Evolutionary conservation across 2,888 invertebrate genomes (phyloP), one percentile per base, ranked within the genome.

Genomic region (Cosmia pyralina): DNA sequence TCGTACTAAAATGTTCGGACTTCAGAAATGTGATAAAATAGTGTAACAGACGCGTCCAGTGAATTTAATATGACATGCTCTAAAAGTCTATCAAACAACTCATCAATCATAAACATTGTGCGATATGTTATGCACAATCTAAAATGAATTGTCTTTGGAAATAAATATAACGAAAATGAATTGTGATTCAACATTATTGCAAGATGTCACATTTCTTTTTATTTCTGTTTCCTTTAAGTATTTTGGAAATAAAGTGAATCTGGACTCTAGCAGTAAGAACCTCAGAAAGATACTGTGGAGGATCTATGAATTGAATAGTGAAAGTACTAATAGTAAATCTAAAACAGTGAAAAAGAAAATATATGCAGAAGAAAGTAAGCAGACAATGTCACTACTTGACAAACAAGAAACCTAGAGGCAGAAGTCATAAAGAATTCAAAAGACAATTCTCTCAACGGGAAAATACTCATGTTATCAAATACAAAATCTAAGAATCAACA

Each of bases 41-140:
- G 11, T 67, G 7, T 77, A 64, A 68, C 67, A 78, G 58, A 60
- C 34, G 5, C 17, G 34, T 68, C 50, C 55, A 77, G 67, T 72
- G 79, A 67, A 82, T 78, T 77, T 68, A 59, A 72, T 82, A 67
- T 67, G 78, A 77, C 79, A 82, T 13, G 78, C 67, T 79, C 67
- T 74, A 73, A 80, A 83, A 79, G 69, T 79, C 83, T 59, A 74
- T 73, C 65, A 79, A 52, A 63, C 38, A 48, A 53, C 41, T 28
- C 83, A 79, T 82, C 53, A 82, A 79, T 80, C 79, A 83, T 55
- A 72, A 44, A 69, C 48, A n/a, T 55, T 55, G 44, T 58, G 55
- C 57, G n/a, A 59, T 79, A 65, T 34, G 69, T 58, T 55, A 38
- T 52, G 55, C 34, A 52, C 34, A 58, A 52, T 66, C 69, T 4